Percentiles rank a stretch among this genome's conserved stretches.
phyloP scores from a whole-genome alignment of 2,797 vertebrate species.

The Enteromius paludinosus region DNA sequence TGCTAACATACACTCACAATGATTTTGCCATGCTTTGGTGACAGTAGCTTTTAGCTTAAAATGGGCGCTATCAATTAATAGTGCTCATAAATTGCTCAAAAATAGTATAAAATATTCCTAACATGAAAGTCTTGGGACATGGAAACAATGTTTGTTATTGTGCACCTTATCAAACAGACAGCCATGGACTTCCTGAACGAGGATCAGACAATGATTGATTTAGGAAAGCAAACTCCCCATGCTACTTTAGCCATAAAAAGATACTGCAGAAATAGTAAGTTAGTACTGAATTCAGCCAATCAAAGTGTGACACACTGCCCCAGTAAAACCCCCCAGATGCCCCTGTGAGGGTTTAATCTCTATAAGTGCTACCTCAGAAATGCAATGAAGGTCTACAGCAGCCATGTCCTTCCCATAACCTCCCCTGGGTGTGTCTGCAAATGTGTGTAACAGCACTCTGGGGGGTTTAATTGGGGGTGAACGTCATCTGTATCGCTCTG shows the following conservation, averaged over 20 bases:
- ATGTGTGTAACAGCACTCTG: slow-evolving; percentile 18
- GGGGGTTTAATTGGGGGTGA: slow-evolving; percentile 26
- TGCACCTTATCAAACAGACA: background rate
- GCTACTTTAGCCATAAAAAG: slow-evolving; percentile 1
- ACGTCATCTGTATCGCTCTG: background rate
- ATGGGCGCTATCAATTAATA: background rate
- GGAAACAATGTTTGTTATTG: background rate
- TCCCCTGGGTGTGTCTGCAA: slow-evolving; percentile 43
- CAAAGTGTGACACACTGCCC: slow-evolving; percentile 22
- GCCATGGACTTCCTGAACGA: slow-evolving; percentile 9
- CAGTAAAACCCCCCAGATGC: background rate
- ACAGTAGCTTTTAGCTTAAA: background rate
- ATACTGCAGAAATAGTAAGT: background rate
- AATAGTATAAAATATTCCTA: background rate
- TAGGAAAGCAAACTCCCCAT: background rate
- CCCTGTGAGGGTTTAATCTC: slow-evolving; percentile 12
- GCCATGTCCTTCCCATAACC: slow-evolving; percentile 23
- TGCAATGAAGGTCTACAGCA: slow-evolving; percentile 16
- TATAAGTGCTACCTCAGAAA: slow-evolving; percentile 32
- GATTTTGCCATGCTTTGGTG: too few species aligned
- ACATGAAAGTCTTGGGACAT: background rate
- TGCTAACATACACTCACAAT: background rate
- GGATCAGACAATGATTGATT: background rate
- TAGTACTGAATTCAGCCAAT: background rate
- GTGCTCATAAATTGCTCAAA: background rate